phyloP scores from a whole-genome alignment of 2,888 invertebrate species.

The Tipula helvola region DNA sequence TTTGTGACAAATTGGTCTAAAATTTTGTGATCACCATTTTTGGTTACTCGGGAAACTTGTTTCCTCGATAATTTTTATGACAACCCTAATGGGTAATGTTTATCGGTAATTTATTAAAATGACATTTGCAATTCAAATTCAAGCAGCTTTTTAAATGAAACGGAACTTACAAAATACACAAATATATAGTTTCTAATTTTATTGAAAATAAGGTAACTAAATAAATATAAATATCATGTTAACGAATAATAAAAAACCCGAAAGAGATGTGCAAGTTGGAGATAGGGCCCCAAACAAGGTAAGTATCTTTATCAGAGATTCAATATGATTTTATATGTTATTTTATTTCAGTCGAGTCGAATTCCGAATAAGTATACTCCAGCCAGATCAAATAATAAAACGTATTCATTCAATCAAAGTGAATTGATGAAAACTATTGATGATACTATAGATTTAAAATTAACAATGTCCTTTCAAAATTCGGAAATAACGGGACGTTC shows the following conservation, averaged over 20 bases:
- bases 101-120: not conserved
- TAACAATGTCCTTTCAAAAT: slow-evolving; percentile 28
- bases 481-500: slow-evolving; percentile 32
- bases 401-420: not conserved
- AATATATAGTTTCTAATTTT: too few relatives aligned
- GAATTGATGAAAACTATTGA: not conserved
- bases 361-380: not conserved
- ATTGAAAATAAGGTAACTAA: not conserved
- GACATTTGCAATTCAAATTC: not conserved
- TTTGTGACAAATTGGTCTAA: too few relatives aligned
- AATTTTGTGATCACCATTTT: too few relatives aligned
- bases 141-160: not conserved
- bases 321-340: not conserved
- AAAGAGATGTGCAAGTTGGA: not conserved
- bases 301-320: not conserved
- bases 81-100: not conserved
- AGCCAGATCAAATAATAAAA: not conserved
- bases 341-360: not conserved
- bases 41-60: too few relatives aligned
- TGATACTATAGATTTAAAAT: not conserved
- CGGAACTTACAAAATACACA: not conserved
- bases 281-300: not conserved
- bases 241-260: not conserved
- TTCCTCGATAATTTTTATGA: not conserved
- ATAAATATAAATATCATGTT: not conserved